Evolutionary conservation across 2,888 invertebrate genomes (phyloP), one percentile per base, ranked within the genome.

Genomic region (Acleris cristana): DNA sequence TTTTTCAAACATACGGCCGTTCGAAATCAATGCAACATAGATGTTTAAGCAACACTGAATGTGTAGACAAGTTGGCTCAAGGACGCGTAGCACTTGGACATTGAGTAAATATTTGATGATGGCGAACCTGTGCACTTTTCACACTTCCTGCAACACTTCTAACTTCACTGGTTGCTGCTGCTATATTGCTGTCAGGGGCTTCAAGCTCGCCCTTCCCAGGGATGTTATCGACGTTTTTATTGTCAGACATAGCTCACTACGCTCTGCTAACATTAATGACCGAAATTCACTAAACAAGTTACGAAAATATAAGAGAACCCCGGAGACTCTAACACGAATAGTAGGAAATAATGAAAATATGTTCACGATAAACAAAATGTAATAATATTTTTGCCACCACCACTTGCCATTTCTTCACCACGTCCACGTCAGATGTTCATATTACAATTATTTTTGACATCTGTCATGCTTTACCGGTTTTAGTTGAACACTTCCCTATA

Each of bases 211-310:
- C 86, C 81, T 79, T 83, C 79, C 86, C 84, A 74, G 80, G 81
- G 74, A 82, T 82, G 82, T 74, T 84, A 79, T 83, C 81, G 81
- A 85, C 85, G 80, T 89, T 87, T 87, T 87, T 86, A 78, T 82
- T 84, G 81, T 89, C 88, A 81, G 92, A 90, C 92, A 92, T 92
- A 76, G 77, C 81, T 82, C 82, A 78, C 71, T 77, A 76, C 77
- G 76, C 79, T 79, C 82, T 78, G 81, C 81, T 81, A 83, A 90
- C 92, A 90, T 90, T 82, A 89, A 85, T 83, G 74, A 78, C 74
- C 26, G 73, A 74, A 66, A 71, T 70, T 71, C 67, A 62, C 73
- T 69, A 72, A 72, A 77, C 72, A 66, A 69, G 60, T 63, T 65
- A 71, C 66, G 62, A 62, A 52, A 60, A 69, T 56, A 69, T 63